Percentiles rank a stretch among this genome's conserved stretches.
Conservation (phyloP, 2,888 invertebrate species). For the Cepaea hortensis region DNA sequence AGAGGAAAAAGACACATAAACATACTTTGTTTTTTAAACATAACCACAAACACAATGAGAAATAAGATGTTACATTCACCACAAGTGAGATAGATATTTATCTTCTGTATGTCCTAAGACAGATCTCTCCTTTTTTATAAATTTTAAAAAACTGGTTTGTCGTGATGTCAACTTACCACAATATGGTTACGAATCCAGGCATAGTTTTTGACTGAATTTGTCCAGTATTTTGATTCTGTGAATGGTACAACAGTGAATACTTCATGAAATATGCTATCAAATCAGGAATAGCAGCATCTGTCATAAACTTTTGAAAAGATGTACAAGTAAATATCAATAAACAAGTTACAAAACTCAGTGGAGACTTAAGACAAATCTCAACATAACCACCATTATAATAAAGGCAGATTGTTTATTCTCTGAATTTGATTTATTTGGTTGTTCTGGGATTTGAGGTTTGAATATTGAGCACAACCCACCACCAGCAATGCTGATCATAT, state of each 20-base stretch:
- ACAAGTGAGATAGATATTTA: too few species aligned
- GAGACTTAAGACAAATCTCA: too few species aligned
- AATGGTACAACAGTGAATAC: constrained; percentile 56
- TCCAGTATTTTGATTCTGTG: constrained; percentile 85
- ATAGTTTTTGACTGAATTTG: constrained; percentile 83
- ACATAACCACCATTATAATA: too few species aligned
- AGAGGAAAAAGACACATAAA: not conserved
- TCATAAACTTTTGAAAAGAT: not conserved
- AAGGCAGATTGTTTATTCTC: too few species aligned
- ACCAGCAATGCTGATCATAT: too few species aligned
- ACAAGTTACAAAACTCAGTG: too few species aligned
- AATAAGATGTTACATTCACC: too few species aligned
- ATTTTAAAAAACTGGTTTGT: constrained; percentile 94
- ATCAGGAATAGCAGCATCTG: not conserved
- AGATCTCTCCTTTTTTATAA: constrained; percentile 77
- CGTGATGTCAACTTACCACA: constrained; percentile 78
- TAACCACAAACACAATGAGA: not conserved
- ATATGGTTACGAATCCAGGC: constrained; percentile 92
- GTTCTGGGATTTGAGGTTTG: too few species aligned
- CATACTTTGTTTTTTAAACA: not conserved
- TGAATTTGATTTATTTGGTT: too few species aligned
- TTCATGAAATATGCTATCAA: not conserved
- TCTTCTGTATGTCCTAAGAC: too few species aligned
- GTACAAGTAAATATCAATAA: not conserved
- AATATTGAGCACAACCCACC: too few species aligned